These are phyloP conservation scores for Ciconia maguari DNA, from an alignment of 2,113 vertebrate genomes.

Conservation along the genomic window DNA sequence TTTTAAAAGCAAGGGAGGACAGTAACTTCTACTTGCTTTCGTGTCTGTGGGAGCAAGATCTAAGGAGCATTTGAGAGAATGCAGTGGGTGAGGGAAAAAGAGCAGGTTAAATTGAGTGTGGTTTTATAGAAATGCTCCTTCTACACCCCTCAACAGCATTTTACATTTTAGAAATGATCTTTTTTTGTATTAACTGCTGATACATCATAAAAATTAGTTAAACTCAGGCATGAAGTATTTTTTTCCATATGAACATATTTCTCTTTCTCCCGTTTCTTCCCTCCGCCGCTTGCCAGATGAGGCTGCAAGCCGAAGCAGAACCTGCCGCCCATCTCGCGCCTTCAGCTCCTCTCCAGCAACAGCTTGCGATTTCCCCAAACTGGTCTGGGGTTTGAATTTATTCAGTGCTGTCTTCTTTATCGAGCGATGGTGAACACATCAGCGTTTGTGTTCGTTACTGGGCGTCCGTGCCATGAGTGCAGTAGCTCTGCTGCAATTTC, in stretches of 20 bases:
- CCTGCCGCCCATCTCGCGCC: not conserved
- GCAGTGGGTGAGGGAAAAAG: not conserved
- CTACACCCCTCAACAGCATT: not conserved
- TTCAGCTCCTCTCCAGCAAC: not conserved
- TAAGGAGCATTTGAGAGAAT: not conserved
- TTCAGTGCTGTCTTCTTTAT: not conserved
- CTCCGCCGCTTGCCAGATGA: not conserved
- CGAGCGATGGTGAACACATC: not conserved
- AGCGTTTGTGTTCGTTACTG: accelerated
- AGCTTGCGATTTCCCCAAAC: not conserved
- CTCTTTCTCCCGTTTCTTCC: not conserved
- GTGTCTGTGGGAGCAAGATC: not conserved
- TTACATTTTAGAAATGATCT: not conserved
- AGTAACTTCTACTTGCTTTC: not conserved
- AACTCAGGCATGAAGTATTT: not conserved
- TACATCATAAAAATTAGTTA: not conserved
- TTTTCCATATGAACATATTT: not conserved
- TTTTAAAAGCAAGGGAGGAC: not conserved
- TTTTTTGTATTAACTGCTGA: not conserved
- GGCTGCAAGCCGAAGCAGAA: not conserved
- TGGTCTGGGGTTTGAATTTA: not conserved
- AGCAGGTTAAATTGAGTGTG: not conserved
- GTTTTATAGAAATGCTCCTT: not conserved
- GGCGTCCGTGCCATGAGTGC: accelerated
- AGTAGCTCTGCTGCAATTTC: not conserved